phyloP scores from a whole-genome alignment of 64 coral and sea anemone genomes.

The Porites lutea region DNA sequence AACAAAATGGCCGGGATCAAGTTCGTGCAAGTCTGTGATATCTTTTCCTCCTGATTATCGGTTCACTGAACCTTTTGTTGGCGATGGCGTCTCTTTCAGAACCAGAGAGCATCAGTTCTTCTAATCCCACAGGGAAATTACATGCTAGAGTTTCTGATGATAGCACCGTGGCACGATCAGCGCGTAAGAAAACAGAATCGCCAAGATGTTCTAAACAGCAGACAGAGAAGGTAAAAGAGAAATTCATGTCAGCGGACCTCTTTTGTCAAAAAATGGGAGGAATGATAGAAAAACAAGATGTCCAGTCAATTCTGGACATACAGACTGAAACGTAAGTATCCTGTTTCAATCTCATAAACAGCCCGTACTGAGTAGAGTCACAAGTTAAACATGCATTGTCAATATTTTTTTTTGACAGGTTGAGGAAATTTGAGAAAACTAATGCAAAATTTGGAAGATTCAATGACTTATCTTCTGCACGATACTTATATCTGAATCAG shows the following conservation, averaged over 20 bases:
- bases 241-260: slow-evolving; percentile 35
- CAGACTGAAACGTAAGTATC: slow-evolving; percentile 63
- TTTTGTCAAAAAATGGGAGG: slow-evolving; percentile 48
- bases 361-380: background rate
- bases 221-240: background rate
- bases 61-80: too few species aligned
- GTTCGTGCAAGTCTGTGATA: background rate
- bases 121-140: background rate
- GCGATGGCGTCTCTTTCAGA: background rate
- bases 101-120: background rate
- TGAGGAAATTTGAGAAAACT: slow-evolving; percentile 83
- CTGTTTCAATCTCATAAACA: too few species aligned
- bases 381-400: background rate
- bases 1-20: background rate
- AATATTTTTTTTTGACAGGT: slow-evolving; percentile 36
- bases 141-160: background rate
- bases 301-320: slow-evolving; percentile 16
- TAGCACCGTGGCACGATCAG: background rate
- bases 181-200: background rate
- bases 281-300: slow-evolving; percentile 50
- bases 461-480: slow-evolving; percentile 84
- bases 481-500: slow-evolving; percentile 70
- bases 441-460: slow-evolving; percentile 90
- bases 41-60: too few species aligned
- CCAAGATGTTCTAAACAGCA: background rate